phyloP scores from a whole-genome alignment of 2,113 vertebrate genomes.

The Amblyornis subalaris region DNA sequence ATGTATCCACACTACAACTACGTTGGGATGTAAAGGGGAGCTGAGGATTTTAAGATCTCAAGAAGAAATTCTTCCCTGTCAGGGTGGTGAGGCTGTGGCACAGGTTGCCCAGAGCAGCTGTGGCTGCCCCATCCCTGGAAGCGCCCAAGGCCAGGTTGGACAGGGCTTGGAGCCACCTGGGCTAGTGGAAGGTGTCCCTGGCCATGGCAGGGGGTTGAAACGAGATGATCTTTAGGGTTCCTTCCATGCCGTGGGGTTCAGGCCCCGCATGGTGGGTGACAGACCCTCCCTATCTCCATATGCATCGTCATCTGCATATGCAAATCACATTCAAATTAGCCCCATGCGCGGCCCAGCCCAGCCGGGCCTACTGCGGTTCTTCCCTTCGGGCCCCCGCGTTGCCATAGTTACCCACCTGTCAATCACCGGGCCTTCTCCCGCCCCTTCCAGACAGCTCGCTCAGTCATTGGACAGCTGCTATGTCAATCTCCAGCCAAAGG shows the following conservation, averaged over 20 bases:
- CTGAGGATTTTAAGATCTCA: not conserved
- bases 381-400: not conserved
- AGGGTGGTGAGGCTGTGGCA: accelerated
- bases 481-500: accelerated
- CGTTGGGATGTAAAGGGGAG: too few species aligned
- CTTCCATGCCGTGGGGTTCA: not conserved
- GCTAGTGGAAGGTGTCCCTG: accelerated
- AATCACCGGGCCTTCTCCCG: not conserved
- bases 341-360: not conserved
- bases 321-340: not conserved
- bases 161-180: accelerated
- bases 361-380: not conserved
- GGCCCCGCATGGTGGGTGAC: too few species aligned
- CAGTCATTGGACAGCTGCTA: accelerated
- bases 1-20: not conserved
- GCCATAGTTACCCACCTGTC: not conserved
- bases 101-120: not conserved
- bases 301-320: not conserved
- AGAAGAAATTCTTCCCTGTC: not conserved
- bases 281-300: accelerated
- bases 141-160: not conserved
- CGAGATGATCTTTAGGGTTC: not conserved
- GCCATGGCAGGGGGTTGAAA: not conserved
- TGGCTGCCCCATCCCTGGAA: not conserved
- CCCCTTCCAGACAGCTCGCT: accelerated